Conservation (phyloP, 2,797 vertebrate genomes). For the Nannoperca australis region DNA sequence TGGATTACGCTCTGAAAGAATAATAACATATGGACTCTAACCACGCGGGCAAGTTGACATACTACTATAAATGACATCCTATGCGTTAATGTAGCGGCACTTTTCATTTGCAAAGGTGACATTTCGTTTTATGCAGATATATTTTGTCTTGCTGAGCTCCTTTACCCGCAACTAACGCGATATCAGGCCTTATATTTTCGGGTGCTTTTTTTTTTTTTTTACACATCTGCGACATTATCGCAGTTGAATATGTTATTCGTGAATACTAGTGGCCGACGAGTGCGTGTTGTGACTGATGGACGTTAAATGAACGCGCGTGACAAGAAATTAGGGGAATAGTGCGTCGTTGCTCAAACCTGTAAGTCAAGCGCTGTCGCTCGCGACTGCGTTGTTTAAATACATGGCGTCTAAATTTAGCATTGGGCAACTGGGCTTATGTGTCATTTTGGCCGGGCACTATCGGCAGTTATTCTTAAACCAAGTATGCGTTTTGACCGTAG, state of each 20-base stretch:
- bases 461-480: slow-evolving; percentile 28
- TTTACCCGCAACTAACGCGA: slow-evolving; percentile 62
- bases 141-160: slow-evolving; percentile 65
- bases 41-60: slow-evolving; percentile 81
- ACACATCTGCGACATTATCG: slow-evolving; percentile 7
- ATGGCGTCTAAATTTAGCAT: slow-evolving; percentile 77
- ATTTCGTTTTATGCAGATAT: background rate
- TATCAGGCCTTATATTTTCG: slow-evolving; percentile 62
- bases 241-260: accelerated
- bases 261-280: accelerated
- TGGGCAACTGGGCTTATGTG: slow-evolving; percentile 44
- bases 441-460: slow-evolving; percentile 36
- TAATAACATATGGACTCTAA: slow-evolving; percentile 78
- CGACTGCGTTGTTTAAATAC: slow-evolving; percentile 62
- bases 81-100: background rate
- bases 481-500: slow-evolving; percentile 28
- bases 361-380: slow-evolving; percentile 33
- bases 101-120: background rate
- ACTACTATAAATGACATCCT: background rate
- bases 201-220: background rate
- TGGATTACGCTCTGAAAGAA: slow-evolving; percentile 76
- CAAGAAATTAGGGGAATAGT: background rate
- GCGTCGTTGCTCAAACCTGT: slow-evolving; percentile 45
- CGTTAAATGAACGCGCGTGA: background rate
- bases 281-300: background rate